phyloP scores from a whole-genome alignment of 1,140 invertebrate species.

The Drosophila sp. region DNA sequence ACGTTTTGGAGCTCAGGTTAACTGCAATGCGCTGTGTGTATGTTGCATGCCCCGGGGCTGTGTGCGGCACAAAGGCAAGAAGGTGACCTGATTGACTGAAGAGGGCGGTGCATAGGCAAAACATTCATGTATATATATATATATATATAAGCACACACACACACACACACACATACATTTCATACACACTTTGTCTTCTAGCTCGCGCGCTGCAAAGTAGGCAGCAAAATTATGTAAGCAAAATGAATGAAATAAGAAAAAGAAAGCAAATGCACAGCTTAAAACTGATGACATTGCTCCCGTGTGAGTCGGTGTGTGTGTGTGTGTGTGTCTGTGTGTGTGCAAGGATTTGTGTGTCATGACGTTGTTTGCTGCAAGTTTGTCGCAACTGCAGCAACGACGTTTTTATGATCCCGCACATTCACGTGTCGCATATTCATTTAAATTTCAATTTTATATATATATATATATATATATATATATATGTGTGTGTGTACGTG shows the following conservation, averaged over 20 bases:
- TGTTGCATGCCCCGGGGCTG: conserved; percentile 4
- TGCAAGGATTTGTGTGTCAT: background rate
- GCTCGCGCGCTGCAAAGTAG: conserved; percentile 29
- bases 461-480: background rate
- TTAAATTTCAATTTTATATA: conserved; percentile 67
- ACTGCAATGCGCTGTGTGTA: conserved; percentile 12
- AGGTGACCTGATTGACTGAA: conserved; percentile 45
- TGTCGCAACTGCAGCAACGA: conserved; percentile 29
- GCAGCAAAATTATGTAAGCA: conserved; percentile 38
- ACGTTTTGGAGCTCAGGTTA: background rate
- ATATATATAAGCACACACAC: background rate
- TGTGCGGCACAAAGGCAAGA: conserved; percentile 29
- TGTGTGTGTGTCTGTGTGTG: background rate
- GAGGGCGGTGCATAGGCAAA: background rate
- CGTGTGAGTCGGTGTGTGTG: background rate
- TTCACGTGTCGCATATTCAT: conserved; percentile 55
- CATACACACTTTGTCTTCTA: conserved; percentile 20
- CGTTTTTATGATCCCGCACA: conserved; percentile 24
- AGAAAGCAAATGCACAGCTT: conserved; percentile 17
- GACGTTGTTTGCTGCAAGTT: conserved; percentile 33
- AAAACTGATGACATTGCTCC: conserved; percentile 42
- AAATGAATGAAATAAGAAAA: conserved; percentile 6
- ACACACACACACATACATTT: conserved; percentile 1
- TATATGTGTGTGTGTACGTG: background rate
- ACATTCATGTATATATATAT: conserved; percentile 7